phyloP scores from a whole-genome alignment of 2,888 invertebrate genomes.

The Ferrisia virgata region DNA sequence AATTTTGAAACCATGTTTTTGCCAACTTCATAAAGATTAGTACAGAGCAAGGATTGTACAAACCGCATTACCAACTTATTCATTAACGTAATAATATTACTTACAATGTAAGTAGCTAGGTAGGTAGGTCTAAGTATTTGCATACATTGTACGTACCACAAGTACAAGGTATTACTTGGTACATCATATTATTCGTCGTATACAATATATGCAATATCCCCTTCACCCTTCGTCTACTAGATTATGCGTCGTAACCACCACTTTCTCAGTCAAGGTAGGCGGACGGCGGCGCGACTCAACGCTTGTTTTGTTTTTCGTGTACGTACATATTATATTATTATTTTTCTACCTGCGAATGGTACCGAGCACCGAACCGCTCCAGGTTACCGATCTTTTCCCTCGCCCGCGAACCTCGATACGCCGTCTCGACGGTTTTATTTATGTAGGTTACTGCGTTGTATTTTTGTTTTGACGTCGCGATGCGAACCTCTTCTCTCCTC shows the following conservation, averaged over 20 bases:
- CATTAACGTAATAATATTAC: too few relatives aligned
- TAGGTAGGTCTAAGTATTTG: too few relatives aligned
- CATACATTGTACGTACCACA: too few relatives aligned
- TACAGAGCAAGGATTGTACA: too few relatives aligned
- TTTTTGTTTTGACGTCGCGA: constrained; percentile 41
- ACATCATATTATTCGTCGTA: too few relatives aligned
- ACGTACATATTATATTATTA: neutral
- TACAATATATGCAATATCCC: neutral
- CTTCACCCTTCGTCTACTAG: neutral
- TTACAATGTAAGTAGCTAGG: too few relatives aligned
- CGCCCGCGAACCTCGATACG: constrained; percentile 10
- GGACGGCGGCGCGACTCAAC: too few relatives aligned
- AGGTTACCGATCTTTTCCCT: neutral
- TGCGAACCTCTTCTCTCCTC: constrained; percentile 29
- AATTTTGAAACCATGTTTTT: too few relatives aligned
- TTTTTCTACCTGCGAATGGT: neutral
- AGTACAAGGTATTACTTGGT: too few relatives aligned
- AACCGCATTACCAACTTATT: too few relatives aligned
- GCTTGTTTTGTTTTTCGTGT: neutral
- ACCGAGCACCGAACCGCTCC: constrained; percentile 3
- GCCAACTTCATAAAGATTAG: too few relatives aligned
- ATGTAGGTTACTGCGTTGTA: constrained; percentile 43
- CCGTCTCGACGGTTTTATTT: constrained; percentile 19
- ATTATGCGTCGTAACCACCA: neutral
- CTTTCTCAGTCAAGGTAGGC: neutral